Base-by-base conservation (phyloP, 2,888 invertebrate species). In the Scaptomyza polygonia region DNA sequence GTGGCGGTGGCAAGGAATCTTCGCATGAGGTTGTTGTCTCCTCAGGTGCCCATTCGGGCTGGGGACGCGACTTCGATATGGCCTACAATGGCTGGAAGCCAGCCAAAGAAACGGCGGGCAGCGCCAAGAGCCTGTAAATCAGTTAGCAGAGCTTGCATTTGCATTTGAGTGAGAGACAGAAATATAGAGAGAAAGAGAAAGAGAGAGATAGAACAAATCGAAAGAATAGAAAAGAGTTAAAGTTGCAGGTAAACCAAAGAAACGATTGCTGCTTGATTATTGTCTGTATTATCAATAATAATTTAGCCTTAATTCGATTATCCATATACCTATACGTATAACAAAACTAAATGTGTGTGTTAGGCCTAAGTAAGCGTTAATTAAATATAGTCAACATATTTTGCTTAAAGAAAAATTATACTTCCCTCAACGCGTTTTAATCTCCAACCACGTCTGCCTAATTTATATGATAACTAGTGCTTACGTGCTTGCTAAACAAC, bases 21-120 rank as follows among this genome's bases (percentile, higher is more conserved):
- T 94, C 94, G 14, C 95, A 95, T 82, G 95, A 95, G 81, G 94
- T 95, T 27, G 96, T 96, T 0, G 95, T 95, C 12, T 94, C 94
- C 8, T 94, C 94, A 49, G 94, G 94, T 56, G 94, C 94, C 70
- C 94, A 94, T 61, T 94, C 95, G 59, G 96, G 96, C 79, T 96
- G 96, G 96, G 96, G 95, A 90, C 93, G 94, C 64, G 93, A 94
- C 39, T 93, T 93, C 63, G 92, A 94, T 82, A 89, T 95, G 81
- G 94, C 95, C 29, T 95, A 95, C 89, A 93, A 92, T 43, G 93
- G 87, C 40, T 91, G 92, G 87, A 92, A 92, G 65, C 93, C 93
- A 25, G 75, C 71, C 52, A 89, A 92, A 66, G 88, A 88, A 12
- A 43, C 74, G 29, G 52, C 69, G 49, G 72, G 64, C 63, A 78